Conservation (phyloP, 1,140 invertebrate genomes). For the Lordiphosa mommai region DNA sequence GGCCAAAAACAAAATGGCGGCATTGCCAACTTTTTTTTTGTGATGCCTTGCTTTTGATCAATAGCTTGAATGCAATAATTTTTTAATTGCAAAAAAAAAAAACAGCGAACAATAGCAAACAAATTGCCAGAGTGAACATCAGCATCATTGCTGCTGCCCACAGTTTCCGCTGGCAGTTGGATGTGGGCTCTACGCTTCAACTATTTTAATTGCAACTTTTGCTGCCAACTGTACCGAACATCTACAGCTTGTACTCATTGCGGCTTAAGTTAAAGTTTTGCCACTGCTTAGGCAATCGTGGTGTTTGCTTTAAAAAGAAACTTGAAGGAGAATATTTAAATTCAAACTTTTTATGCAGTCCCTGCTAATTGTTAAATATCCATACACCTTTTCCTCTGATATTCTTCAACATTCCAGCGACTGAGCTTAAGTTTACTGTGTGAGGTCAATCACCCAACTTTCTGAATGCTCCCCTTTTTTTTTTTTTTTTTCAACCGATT, state of each 20-base stretch:
- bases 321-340: no score
- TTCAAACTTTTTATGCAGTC: no score
- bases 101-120: conserved; percentile 56
- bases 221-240: conserved; percentile 88
- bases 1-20: conserved; percentile 45
- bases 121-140: conserved; percentile 58
- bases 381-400: neutral
- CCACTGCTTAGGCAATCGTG: neutral
- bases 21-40: conserved; percentile 31
- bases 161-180: conserved; percentile 85
- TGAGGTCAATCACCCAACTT: conserved; percentile 45
- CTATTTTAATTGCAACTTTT: conserved; percentile 83
- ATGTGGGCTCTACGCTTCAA: conserved; percentile 80
- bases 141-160: conserved; percentile 88
- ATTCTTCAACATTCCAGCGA: neutral
- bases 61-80: conserved; percentile 63
- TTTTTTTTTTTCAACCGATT: conserved; percentile 14
- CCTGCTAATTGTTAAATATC: conserved; percentile 4
- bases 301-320: no score
- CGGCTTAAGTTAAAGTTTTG: conserved; percentile 26
- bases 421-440: conserved; percentile 18
- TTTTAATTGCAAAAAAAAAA: conserved; percentile 61
- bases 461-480: conserved; percentile 30
- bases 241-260: conserved; percentile 82
- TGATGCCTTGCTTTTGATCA: conserved; percentile 24